Evolutionary conservation across 92 coral and sea anemone species (phyloP).

Genomic region (Phymanthus crucifer): DNA sequence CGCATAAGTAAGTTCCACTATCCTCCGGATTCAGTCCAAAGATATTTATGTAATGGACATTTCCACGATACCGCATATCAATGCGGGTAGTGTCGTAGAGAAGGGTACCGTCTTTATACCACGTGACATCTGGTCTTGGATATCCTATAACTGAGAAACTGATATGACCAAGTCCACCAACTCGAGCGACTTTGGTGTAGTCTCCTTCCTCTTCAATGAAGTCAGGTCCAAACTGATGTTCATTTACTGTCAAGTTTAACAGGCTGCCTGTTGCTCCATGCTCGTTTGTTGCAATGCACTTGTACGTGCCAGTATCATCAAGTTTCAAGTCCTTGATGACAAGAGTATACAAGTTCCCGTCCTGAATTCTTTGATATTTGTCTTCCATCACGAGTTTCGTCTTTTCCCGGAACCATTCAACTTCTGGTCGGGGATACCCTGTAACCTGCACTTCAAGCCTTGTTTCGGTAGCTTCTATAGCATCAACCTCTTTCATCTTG

Average conservation of each 20-base stretch:
- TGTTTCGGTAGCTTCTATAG: conserved; percentile 63
- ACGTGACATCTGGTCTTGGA: conserved; percentile 79
- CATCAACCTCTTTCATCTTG: conserved; percentile 63
- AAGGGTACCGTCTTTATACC: conserved; percentile 86
- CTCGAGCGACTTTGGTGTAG: conserved; percentile 49
- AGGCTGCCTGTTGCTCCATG: conserved; percentile 70
- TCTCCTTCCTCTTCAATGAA: conserved; percentile 61
- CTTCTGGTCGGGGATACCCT: conserved; percentile 68
- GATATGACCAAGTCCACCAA: conserved; percentile 54
- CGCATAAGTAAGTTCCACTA: conserved; percentile 83
- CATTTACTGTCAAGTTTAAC: conserved; percentile 56
- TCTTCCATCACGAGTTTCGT: conserved; percentile 60
- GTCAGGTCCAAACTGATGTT: conserved; percentile 58
- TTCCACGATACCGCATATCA: conserved; percentile 67
- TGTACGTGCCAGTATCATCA: conserved; percentile 74
- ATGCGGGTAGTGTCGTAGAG: conserved; percentile 64
- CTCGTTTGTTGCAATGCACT: conserved; percentile 83
- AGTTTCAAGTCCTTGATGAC: conserved; percentile 67
- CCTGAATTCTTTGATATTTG: conserved; percentile 69
- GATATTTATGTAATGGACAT: conserved; percentile 60
- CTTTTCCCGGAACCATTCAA: conserved; percentile 75
- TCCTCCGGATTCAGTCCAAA: conserved; percentile 64
- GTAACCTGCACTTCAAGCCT: conserved; percentile 61
- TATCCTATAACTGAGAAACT: conserved; percentile 57
- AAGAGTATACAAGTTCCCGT: conserved; percentile 60